Base-by-base conservation (phyloP, 1,140 invertebrate genomes). In the Lepidurus arcticus region DNA sequence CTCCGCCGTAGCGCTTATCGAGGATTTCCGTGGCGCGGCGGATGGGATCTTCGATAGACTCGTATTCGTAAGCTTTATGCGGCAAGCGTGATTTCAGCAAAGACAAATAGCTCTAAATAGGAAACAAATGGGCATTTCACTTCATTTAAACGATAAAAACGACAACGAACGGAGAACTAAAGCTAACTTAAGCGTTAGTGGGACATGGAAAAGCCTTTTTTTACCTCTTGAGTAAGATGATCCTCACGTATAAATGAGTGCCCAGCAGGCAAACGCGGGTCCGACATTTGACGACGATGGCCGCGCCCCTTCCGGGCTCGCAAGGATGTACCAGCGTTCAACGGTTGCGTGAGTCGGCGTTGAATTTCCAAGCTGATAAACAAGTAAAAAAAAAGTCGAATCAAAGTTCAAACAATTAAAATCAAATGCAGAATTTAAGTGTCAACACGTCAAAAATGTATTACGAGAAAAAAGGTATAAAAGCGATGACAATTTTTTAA, bases 281-380 rank as follows among this genome's bases (percentile, higher is more conserved):
- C 87, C 24, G 87, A 88, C 78, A 87, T 82, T 81, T 88, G 86
- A 21, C 87, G 84, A 76, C 86, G 83, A 81, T 88, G 87, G 43
- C 87, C 84, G 75, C 85, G 82, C 11, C 84, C 79, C 82, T 86
- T 86, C 78, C 86, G 83, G 78, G 81, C 82, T 7, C 73, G 65
- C 11, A 73, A 73, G 11, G 73, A 81, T 75, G 75, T 73, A 10
- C 73, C 73, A 6, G 44, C 24, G 11, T 24, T 34, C 4, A 65
- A 53, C 42, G 76, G 65, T 26, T 78, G 78, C 21, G 53, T 65
- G 53, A 65, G 53, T 9, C 53, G 53, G 3, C 53, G 53, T 16
- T 65, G 53, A 65, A 65, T 65, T 16, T 65, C 53, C 53, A 65
- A 65, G 1, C 53, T 65, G 53, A 11, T 21, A 21, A n/a, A 16